Evolutionary conservation across 2,113 vertebrate species (phyloP).

Genomic region (Pseudorhombus dupliciocellatus): DNA sequence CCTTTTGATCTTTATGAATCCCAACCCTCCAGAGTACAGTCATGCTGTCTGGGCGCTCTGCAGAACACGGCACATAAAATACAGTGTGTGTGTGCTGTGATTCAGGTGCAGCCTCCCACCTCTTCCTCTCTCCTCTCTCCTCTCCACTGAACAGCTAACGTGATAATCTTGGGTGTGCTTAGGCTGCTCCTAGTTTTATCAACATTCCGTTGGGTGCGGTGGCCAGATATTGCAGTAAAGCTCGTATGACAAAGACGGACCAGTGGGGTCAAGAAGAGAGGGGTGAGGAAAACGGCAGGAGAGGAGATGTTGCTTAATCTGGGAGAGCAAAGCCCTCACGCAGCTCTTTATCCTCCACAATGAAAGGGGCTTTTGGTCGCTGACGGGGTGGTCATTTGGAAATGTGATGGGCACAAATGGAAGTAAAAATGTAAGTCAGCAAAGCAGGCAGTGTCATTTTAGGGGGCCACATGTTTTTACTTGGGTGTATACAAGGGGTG

Average conservation of each 20-base stretch:
- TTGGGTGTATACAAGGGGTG: no score
- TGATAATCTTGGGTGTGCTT: conserved; percentile 58
- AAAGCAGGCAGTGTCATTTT: not conserved
- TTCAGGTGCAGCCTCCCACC: not conserved
- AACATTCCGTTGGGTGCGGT: conserved; percentile 70
- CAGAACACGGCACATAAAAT: conserved; percentile 22
- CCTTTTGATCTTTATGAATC: not conserved
- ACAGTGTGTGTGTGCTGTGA: not conserved
- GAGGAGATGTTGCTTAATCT: conserved; percentile 9
- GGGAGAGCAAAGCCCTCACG: conserved; percentile 26
- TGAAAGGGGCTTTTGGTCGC: conserved; percentile 27
- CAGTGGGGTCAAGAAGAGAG: not conserved
- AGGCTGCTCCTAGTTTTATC: conserved; percentile 55
- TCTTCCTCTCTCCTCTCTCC: not conserved
- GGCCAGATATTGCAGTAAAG: conserved; percentile 30
- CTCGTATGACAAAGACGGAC: conserved; percentile 1
- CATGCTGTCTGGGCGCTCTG: not conserved
- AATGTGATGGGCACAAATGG: not conserved
- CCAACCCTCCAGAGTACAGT: not conserved
- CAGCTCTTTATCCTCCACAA: conserved; percentile 40
- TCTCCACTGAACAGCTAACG: conserved; percentile 4
- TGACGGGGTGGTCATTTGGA: not conserved
- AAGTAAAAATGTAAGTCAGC: not conserved
- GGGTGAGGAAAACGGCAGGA: not conserved
- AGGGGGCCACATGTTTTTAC: not conserved